Evolutionary conservation across 1,140 invertebrate species (phyloP), one percentile per base, ranked within the genome.

Genomic region (Drosophila orena): DNA sequence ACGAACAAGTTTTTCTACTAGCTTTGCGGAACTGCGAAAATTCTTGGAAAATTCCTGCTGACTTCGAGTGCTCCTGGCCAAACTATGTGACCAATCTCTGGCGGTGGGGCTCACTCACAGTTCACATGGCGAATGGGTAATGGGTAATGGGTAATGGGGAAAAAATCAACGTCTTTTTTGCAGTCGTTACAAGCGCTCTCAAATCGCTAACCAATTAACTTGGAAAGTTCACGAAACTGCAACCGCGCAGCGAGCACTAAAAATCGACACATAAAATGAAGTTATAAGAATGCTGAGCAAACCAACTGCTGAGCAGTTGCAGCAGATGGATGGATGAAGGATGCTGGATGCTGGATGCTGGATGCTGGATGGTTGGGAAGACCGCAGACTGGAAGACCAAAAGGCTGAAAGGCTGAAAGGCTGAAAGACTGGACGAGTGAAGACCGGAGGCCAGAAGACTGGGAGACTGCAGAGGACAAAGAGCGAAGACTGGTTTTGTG

Each of bases 261-360:
- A 86, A 83, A 81, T 86, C 81, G 83, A 86, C 84, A 89, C 83
- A 86, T 86, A 86, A 88, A 89, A 86, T 89, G 60, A 83, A 86
- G 83, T 86, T 85, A 79, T 86, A 68, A 88, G 83, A 88, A 88
- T 83, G 83, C 65, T 79, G 60, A 52, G 47, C 47, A 11, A 15
- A 30, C 30, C 30, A 30, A 30, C 30, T 30, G 30, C 30, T 30
- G 30, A 30, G 68, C 47, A 68, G 61, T 54, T 30, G 30, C 7
- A 10, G 50, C 54, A 64, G 62, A 65, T 73, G 69, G 47, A 73
- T 24, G 69, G 47, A 68, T 24, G 30, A 24, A 24, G 43, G 64
- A 56, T 57, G 73, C 46, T 46, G 40, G 58, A 74, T 64, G 71
- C 58, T 59, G 15, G 58, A 27, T 27, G 27, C 5, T 30, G 27